Percentiles rank a stretch among this genome's conserved stretches.
phyloP scores from a whole-genome alignment of 2,797 vertebrate genomes.

The Gallirallus australis region DNA sequence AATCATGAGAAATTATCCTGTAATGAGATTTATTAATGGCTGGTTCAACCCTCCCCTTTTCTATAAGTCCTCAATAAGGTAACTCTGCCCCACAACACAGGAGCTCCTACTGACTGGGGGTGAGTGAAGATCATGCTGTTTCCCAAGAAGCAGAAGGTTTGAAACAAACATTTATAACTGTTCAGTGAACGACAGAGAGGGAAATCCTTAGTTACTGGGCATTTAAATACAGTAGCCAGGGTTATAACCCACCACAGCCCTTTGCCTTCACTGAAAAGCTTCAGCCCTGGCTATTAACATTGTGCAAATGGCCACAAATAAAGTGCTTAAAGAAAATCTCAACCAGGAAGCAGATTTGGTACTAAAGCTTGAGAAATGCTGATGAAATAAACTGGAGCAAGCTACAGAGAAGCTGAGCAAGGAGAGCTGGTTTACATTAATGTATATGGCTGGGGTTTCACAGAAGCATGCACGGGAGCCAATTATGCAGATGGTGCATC shows the following conservation, averaged over 20 bases:
- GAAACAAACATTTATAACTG: neutral
- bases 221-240: accelerated
- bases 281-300: neutral
- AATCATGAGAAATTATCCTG: neutral
- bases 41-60: neutral
- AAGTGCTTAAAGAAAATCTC: neutral
- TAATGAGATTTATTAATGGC: neutral
- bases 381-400: neutral
- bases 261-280: neutral
- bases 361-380: neutral
- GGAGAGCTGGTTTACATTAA: neutral
- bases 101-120: neutral
- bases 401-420: neutral
- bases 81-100: neutral
- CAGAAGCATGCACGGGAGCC: neutral
- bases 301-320: accelerated
- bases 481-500: slow-evolving; percentile 5
- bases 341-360: neutral
- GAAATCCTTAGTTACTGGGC: neutral
- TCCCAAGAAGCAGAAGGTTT: neutral
- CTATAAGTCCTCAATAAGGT: neutral
- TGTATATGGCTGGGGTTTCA: neutral
- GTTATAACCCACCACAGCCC: neutral
- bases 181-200: neutral
- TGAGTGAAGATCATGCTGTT: accelerated